phyloP scores from a whole-genome alignment of 2,797 vertebrate genomes.

The Peromyscus attwateri region DNA sequence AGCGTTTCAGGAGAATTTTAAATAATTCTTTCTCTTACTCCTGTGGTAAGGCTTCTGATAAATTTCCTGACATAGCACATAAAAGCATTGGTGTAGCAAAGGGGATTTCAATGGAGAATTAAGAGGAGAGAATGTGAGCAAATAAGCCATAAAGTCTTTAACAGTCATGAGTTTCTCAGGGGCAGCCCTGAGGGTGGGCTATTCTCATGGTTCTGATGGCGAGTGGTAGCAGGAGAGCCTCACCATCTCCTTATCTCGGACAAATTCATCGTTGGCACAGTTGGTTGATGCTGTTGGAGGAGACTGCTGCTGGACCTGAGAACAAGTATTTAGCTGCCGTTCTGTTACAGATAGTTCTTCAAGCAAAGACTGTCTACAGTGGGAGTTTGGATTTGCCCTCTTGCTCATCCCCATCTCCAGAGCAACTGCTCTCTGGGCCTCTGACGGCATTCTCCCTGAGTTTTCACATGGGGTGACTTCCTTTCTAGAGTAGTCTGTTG shows the following conservation, averaged over 20 bases:
- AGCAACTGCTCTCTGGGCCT: not conserved
- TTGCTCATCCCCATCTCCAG: constrained; percentile 37
- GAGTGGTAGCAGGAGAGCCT: not conserved
- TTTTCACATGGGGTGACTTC: constrained; percentile 10
- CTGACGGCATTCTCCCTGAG: not conserved
- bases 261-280: not conserved
- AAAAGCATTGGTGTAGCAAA: constrained; percentile 12
- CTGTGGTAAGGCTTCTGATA: constrained; percentile 37
- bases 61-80: constrained; percentile 8
- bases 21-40: constrained; percentile 48
- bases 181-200: not conserved
- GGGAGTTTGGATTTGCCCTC: constrained; percentile 9
- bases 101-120: not conserved
- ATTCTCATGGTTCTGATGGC: constrained; percentile 5
- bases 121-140: not conserved
- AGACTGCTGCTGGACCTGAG: not conserved
- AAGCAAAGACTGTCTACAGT: constrained; percentile 23
- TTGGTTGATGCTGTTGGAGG: not conserved
- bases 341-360: constrained; percentile 46
- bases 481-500: not conserved
- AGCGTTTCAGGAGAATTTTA: constrained; percentile 61
- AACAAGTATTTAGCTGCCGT: not conserved
- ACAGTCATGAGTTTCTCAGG: constrained; percentile 4
- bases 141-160: constrained; percentile 22
- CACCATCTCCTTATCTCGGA: not conserved